A percentile compares a stretch with the other conserved stretches of the same genome.
Conservation (phyloP, 2,113 vertebrate genomes). For the Pituophis catenifer region DNA sequence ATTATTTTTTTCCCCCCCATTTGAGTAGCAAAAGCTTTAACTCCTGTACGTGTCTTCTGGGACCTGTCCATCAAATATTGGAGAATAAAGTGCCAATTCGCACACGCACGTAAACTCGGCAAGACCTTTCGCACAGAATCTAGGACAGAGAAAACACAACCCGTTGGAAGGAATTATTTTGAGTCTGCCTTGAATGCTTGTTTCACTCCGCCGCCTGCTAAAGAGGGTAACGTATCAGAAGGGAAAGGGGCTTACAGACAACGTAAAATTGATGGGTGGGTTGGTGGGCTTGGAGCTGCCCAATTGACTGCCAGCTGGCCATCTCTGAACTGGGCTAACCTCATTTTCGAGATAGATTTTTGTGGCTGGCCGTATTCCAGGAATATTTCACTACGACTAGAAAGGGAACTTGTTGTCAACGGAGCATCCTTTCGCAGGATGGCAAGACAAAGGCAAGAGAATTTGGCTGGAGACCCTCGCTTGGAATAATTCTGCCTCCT, state of each 20-base stretch:
- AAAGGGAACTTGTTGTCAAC: not conserved
- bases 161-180: not conserved
- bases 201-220: not conserved
- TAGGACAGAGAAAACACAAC: not conserved
- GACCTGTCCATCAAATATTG: not conserved
- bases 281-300: not conserved
- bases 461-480: not conserved
- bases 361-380: not conserved
- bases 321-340: not conserved
- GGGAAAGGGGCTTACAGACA: not conserved
- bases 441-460: not conserved
- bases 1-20: not conserved
- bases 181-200: not conserved
- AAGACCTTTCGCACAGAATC: not conserved
- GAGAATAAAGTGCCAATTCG: not conserved
- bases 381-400: not conserved
- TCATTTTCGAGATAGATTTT: not conserved
- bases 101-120: not conserved
- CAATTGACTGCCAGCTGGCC: not conserved
- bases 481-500: not conserved
- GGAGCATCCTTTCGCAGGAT: not conserved
- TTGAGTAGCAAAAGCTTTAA: not conserved
- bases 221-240: not conserved
- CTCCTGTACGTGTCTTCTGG: not conserved
- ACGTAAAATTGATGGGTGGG: not conserved